Conservation (phyloP, 2,113 vertebrate genomes). For the Syrrhaptes paradoxus region DNA sequence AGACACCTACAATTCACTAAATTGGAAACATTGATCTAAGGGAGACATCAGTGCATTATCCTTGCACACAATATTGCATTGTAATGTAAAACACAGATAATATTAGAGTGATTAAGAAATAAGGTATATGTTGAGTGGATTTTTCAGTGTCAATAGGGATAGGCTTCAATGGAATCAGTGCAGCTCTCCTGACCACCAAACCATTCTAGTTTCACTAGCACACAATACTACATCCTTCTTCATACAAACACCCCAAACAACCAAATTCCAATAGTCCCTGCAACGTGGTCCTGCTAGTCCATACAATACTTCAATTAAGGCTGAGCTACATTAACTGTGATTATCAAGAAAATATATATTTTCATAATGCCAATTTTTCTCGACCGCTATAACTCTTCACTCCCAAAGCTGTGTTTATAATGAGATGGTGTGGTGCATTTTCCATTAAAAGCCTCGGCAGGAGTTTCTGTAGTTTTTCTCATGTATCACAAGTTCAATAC, state of each 20-base stretch:
- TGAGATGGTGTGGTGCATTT: conserved; percentile 61
- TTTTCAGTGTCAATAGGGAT: conserved; percentile 34
- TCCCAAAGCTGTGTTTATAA: conserved; percentile 65
- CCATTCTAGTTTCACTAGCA: conserved; percentile 8
- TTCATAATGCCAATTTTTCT: conserved; percentile 54
- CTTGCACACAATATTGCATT: conserved; percentile 9
- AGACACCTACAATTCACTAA: conserved; percentile 63
- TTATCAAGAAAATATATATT: conserved; percentile 34
- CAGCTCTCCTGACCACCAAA: not conserved
- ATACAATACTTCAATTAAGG: conserved; percentile 45
- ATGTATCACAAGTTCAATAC: conserved; percentile 61
- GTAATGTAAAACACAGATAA: conserved; percentile 21
- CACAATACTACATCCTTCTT: not conserved
- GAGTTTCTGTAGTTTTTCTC: conserved; percentile 65
- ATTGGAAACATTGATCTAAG: conserved; percentile 37
- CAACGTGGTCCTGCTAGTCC: not conserved
- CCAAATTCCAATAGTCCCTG: not conserved
- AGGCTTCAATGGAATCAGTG: not conserved
- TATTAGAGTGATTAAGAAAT: conserved; percentile 37
- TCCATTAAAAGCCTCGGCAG: conserved; percentile 70
- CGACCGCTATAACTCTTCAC: conserved; percentile 13
- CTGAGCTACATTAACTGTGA: conserved; percentile 47
- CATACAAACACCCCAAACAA: not conserved
- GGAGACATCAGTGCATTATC: conserved; percentile 14
- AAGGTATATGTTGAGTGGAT: not conserved